A percentile compares a stretch with the other conserved stretches of the same genome.
Evolutionary conservation across 2,888 invertebrate genomes (phyloP).

Genomic region (Acleris sparsana): DNA sequence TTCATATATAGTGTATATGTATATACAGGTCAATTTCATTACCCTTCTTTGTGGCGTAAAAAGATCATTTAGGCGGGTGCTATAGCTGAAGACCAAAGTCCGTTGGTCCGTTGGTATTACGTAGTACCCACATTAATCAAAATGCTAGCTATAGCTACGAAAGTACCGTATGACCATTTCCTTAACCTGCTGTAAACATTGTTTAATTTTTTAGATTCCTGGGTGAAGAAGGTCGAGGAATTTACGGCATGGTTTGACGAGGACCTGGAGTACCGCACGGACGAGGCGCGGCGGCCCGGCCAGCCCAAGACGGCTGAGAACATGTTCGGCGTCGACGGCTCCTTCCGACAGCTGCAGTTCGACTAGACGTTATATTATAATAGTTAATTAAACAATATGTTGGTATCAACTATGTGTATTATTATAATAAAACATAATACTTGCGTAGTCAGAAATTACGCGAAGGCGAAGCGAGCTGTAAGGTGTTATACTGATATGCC

Average conservation of each 20-base stretch:
- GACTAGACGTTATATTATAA: slow-evolving; percentile 49
- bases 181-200: not conserved
- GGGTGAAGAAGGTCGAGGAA: slow-evolving; percentile 47
- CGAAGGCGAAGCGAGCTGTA: too few species aligned
- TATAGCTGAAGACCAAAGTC: too few species aligned
- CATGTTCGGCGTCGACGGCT: slow-evolving; percentile 82
- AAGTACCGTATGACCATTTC: not conserved
- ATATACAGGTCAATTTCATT: too few species aligned
- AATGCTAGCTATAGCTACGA: not conserved
- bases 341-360: slow-evolving; percentile 77
- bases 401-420: too few species aligned
- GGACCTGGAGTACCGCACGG: slow-evolving; percentile 74
- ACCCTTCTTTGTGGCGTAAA: too few species aligned
- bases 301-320: slow-evolving; percentile 79
- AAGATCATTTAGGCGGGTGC: too few species aligned
- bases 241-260: slow-evolving; percentile 79
- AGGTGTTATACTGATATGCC: too few species aligned
- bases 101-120: too few species aligned
- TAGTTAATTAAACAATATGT: not conserved
- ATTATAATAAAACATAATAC: too few species aligned
- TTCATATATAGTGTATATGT: too few species aligned
- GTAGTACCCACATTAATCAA: too few species aligned
- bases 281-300: slow-evolving; percentile 82
- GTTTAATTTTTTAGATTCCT: slow-evolving; percentile 7
- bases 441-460: too few species aligned